Percentiles rank a stretch among this genome's conserved stretches.
phyloP scores from a whole-genome alignment of 2,888 invertebrate species.

The Strigamia transsilvanica region DNA sequence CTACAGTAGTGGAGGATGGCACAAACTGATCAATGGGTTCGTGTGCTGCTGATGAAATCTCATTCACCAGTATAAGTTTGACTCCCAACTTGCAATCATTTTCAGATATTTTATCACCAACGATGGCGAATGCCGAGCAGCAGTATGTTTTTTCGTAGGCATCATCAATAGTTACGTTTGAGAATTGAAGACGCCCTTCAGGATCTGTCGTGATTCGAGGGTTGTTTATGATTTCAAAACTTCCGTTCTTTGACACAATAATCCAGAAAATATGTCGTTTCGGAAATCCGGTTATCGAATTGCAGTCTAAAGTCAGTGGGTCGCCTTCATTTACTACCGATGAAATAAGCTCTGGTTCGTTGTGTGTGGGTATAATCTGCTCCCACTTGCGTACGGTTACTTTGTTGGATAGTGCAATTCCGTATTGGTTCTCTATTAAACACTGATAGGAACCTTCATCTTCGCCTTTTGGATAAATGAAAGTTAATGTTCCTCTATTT shows the following conservation, averaged over 20 bases:
- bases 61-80: conserved; percentile 68
- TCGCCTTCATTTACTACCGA: conserved; percentile 82
- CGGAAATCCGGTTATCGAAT: conserved; percentile 95
- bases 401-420: conserved; percentile 90
- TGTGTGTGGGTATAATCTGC: conserved; percentile 63
- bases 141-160: conserved; percentile 69
- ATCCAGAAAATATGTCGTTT: conserved; percentile 96
- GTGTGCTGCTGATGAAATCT: conserved; percentile 65
- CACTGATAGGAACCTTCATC: conserved; percentile 93
- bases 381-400: conserved; percentile 90
- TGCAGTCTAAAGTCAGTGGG: conserved; percentile 86
- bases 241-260: conserved; percentile 79
- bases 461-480: conserved; percentile 85
- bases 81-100: conserved; percentile 92
- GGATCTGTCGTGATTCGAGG: conserved; percentile 95
- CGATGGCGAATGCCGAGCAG: conserved; percentile 81
- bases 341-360: conserved; percentile 67
- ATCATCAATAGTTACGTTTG: conserved; percentile 87
- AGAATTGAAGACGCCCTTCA: conserved; percentile 97
- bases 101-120: conserved; percentile 69
- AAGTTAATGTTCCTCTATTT: conserved; percentile 90
- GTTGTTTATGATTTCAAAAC: conserved; percentile 87
- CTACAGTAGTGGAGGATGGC: conserved; percentile 85
- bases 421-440: conserved; percentile 92
- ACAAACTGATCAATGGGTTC: conserved; percentile 82